Conservation (phyloP, 2,797 vertebrate species). For the Thaleichthys pacificus region DNA sequence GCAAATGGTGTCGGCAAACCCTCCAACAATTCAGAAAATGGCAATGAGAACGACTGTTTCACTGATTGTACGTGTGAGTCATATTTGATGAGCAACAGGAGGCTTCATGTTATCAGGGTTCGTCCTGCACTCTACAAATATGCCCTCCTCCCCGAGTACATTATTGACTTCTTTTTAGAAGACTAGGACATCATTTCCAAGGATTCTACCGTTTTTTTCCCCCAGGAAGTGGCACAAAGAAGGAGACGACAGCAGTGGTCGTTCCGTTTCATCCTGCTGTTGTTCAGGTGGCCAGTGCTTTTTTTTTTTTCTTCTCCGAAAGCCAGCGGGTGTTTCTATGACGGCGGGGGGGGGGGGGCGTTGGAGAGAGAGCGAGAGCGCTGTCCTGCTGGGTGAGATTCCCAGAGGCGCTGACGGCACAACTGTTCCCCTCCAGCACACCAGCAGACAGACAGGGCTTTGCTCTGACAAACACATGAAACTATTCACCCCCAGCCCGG, state of each 20-base stretch:
- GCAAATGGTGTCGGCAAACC: too few relatives aligned
- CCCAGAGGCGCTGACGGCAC: constrained; percentile 15
- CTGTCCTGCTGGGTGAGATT: constrained; percentile 26
- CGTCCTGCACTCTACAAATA: background rate
- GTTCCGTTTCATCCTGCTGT: background rate
- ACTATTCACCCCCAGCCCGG: background rate
- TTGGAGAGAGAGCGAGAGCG: constrained; percentile 30
- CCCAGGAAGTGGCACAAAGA: background rate
- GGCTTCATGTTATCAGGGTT: constrained; percentile 3
- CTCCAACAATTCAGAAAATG: too few relatives aligned
- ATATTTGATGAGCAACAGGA: background rate
- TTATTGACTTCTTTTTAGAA: too few relatives aligned
- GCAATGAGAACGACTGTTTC: too few relatives aligned
- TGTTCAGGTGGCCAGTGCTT: background rate
- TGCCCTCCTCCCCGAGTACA: constrained; percentile 4
- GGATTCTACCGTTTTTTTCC: background rate
- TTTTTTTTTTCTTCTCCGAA: background rate
- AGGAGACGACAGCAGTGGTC: background rate
- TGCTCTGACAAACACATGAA: background rate
- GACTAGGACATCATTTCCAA: constrained; percentile 9
- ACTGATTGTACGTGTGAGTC: background rate
- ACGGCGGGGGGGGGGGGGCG: constrained; percentile 40
- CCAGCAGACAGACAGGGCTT: background rate
- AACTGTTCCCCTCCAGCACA: constrained; percentile 1
- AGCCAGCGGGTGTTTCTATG: constrained; percentile 8